Percentiles rank a stretch among this genome's conserved stretches.
phyloP scores from a whole-genome alignment of 2,113 vertebrate genomes.

The Sialia sialis region DNA sequence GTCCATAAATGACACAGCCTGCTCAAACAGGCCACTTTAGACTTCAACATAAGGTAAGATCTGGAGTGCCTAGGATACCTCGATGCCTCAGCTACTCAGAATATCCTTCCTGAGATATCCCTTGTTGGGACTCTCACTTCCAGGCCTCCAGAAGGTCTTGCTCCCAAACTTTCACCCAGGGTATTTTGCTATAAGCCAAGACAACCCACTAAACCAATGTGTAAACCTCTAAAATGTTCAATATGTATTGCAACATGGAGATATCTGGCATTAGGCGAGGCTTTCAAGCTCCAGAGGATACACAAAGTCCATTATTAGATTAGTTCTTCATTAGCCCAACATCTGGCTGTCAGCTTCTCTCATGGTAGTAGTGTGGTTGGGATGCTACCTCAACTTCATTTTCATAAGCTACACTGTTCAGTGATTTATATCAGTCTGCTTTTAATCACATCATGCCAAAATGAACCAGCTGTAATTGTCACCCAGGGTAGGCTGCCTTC shows the following conservation, averaged over 20 bases:
- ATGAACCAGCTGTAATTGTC: slow-evolving; percentile 27
- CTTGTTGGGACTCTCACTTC: rapidly evolving
- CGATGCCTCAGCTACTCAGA: neutral
- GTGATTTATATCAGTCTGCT: slow-evolving; percentile 49
- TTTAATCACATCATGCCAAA: slow-evolving; percentile 50
- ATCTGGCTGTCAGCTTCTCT: slow-evolving; percentile 44
- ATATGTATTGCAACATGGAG: neutral
- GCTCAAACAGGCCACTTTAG: neutral
- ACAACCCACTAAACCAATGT: neutral
- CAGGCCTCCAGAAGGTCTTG: neutral
- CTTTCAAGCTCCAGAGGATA: neutral
- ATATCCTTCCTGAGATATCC: neutral
- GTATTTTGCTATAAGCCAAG: neutral
- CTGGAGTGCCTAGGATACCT: neutral
- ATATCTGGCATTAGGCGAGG: neutral
- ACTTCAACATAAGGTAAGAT: neutral
- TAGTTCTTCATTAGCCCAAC: slow-evolving; percentile 17
- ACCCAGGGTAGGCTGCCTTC: neutral
- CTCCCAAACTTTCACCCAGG: neutral
- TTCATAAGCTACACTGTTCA: slow-evolving; percentile 6
- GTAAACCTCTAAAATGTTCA: neutral
- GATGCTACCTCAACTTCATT: slow-evolving; percentile 22
- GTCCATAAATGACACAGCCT: neutral
- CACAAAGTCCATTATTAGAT: neutral
- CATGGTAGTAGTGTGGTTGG: neutral